Percentiles rank a stretch among this genome's conserved stretches.
Conservation (phyloP, 2,797 vertebrate species). For the Enteromius afrohamiltoni region DNA sequence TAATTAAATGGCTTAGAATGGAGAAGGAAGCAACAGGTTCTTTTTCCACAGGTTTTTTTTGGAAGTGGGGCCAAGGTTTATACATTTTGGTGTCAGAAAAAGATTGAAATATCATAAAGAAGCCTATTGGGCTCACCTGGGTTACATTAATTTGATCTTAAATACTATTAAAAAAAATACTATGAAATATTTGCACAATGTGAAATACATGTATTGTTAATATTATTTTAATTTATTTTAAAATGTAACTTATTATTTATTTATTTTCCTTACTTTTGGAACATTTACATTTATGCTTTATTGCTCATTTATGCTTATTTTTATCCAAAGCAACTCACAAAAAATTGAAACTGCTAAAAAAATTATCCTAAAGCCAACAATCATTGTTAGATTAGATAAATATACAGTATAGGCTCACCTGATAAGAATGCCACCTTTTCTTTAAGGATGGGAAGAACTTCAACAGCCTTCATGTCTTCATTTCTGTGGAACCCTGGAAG, state of each 20-base stretch:
- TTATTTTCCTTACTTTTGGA: neutral
- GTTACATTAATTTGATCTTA: neutral
- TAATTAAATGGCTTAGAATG: neutral
- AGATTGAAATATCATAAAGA: neutral
- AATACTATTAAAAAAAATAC: neutral
- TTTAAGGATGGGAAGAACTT: conserved; percentile 96
- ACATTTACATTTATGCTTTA: neutral
- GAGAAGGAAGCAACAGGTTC: neutral
- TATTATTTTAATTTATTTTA: neutral
- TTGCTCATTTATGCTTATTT: neutral
- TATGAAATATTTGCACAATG: neutral
- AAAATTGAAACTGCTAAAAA: neutral
- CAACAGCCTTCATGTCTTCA: conserved; percentile 97
- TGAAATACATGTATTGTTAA: neutral
- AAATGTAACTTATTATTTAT: neutral
- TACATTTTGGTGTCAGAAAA: neutral
- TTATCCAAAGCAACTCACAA: neutral
- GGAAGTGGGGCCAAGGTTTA: neutral
- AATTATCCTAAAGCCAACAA: neutral
- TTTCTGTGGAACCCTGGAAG: conserved; percentile 94
- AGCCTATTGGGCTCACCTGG: neutral
- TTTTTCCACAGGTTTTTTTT: neutral
- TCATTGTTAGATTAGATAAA: neutral
- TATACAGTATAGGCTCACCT: conserved; percentile 74
- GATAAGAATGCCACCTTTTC: conserved; percentile 98